Evolutionary conservation across 2,113 vertebrate species (phyloP).

Genomic region (Ciconia boyciana): DNA sequence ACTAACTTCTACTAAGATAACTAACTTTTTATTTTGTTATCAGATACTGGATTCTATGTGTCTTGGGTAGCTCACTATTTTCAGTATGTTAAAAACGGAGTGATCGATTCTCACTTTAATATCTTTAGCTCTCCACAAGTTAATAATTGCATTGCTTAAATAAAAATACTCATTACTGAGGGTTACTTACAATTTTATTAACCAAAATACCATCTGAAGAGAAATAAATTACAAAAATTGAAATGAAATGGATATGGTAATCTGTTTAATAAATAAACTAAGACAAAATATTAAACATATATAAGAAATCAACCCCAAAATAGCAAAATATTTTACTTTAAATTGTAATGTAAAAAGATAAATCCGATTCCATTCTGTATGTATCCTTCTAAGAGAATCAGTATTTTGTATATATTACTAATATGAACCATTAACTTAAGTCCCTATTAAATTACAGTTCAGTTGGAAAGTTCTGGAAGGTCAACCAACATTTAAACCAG

Average conservation of each 20-base stretch:
- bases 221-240: constrained; percentile 18
- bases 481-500: neutral
- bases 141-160: neutral
- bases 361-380: neutral
- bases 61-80: neutral
- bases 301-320: neutral
- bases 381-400: neutral
- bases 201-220: neutral
- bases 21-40: neutral
- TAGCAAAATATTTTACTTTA: neutral
- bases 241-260: neutral
- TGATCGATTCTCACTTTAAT: neutral
- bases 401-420: neutral
- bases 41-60: neutral
- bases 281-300: neutral
- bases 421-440: neutral
- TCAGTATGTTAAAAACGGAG: neutral
- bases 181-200: constrained; percentile 16
- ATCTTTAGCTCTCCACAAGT: neutral
- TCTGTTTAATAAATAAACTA: neutral
- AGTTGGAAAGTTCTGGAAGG: neutral
- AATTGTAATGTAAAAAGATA: neutral
- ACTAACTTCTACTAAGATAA: neutral
- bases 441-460: neutral
- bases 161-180: neutral